Evolutionary conservation across 2,113 vertebrate species (phyloP), one percentile per base, ranked within the genome.

Genomic region (Mixornis gularis): DNA sequence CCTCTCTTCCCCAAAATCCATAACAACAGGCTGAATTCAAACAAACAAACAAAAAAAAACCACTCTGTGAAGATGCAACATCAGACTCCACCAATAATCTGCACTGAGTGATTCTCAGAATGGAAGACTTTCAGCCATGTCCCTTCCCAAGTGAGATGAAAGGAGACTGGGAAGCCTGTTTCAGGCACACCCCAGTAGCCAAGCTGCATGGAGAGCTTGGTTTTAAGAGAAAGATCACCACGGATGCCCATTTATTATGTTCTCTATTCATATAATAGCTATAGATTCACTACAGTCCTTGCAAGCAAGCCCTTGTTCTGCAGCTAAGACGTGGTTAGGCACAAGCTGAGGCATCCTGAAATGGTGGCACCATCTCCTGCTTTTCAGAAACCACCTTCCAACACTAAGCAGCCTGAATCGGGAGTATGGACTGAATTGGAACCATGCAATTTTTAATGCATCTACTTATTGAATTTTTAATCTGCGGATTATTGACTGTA

Each of bases 391-490:
- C 59, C 6, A 13, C 69, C 73, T 86, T 65, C 82, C 87, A 92
- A 77, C 77, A 62, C 79, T 51, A 29, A 89, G 81, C 70, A 59
- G 80, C 79, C 74, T 85, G 74, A 80, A 89, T 73, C 1, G 0
- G 82, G 79, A 89, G 66, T 73, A 95, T 70, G 89, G 93, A 89
- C 92, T 93, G 83, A 94, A 94, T 93, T 89, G 80, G 78, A 94
- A 95, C 79, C 69, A 53, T 69, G 82, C 76, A 90, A 90, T 88
- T 96, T 96, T 95, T 91, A 95, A 94, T 94, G 93, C 30, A 73
- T 95, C 95, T 92, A 93, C 91, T 96, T 98, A 98, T 96, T 97
- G 96, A 96, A 97, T 97, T 98, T 98, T 97, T 98, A 97, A 98
- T 98, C 96, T 97, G 94, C 94, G 95, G 95, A 97, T 97, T 97